phyloP scores from a whole-genome alignment of 1,140 invertebrate species.

The Hyposmocoma kahamanoa region DNA sequence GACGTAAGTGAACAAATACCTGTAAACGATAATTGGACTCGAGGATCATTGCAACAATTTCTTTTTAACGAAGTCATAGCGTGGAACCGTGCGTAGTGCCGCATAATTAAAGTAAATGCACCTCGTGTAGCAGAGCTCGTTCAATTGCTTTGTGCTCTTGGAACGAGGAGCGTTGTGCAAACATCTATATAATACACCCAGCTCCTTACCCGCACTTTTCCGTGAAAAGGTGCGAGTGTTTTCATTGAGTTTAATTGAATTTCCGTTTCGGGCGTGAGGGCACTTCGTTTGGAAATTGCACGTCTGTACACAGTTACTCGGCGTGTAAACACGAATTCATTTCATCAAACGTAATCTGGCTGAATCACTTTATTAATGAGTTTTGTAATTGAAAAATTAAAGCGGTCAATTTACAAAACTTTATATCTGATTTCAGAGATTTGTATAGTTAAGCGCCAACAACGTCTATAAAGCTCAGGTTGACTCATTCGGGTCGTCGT shows the following conservation, averaged over 20 bases:
- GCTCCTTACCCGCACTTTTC: too few relatives aligned
- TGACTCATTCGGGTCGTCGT: too few relatives aligned
- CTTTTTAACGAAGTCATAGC: background rate
- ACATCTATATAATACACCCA: too few relatives aligned
- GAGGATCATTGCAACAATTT: too few relatives aligned
- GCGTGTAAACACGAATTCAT: background rate
- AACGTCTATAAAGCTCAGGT: too few relatives aligned
- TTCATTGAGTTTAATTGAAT: conserved; percentile 1
- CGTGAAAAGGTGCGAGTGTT: background rate
- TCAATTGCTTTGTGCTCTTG: background rate
- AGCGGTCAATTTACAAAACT: too few relatives aligned
- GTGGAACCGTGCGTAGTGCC: background rate
- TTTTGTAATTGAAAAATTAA: too few relatives aligned
- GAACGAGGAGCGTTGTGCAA: background rate
- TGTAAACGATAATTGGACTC: too few relatives aligned
- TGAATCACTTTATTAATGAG: too few relatives aligned
- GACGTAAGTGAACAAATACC: too few relatives aligned
- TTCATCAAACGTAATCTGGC: background rate
- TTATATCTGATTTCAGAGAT: too few relatives aligned
- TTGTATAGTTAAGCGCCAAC: too few relatives aligned
- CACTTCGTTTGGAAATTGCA: background rate
- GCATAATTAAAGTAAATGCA: conserved; percentile 2
- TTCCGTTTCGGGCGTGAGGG: background rate
- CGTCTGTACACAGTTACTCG: background rate
- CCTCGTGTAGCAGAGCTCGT: background rate